Evolutionary conservation across 2,888 invertebrate genomes (phyloP).

Genomic region (Brachypalpus laphriformis): DNA sequence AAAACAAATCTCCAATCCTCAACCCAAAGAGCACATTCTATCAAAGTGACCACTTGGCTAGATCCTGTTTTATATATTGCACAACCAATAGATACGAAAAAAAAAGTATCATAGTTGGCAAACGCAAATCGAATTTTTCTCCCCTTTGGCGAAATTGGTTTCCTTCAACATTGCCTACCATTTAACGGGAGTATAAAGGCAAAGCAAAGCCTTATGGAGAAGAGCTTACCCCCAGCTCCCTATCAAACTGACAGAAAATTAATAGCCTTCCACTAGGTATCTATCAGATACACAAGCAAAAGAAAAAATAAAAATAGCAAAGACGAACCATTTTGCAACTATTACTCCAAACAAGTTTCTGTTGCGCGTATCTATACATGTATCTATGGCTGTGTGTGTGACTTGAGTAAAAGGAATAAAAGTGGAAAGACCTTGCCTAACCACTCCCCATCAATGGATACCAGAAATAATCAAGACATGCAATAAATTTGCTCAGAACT

Average conservation of each 20-base stretch:
- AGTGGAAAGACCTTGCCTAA: constrained; percentile 57
- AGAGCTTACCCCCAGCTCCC: not conserved
- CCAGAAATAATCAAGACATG: constrained; percentile 56
- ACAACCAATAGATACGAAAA: constrained; percentile 42
- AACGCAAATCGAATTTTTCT: constrained; percentile 56
- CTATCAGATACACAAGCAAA: constrained; percentile 47
- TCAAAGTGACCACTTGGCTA: constrained; percentile 48
- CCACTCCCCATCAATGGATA: constrained; percentile 55
- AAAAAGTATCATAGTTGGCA: constrained; percentile 2
- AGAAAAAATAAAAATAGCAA: constrained; percentile 9
- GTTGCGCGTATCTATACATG: too few relatives aligned
- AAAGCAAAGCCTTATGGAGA: constrained; percentile 38
- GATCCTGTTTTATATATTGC: constrained; percentile 68
- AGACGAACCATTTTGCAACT: constrained; percentile 39
- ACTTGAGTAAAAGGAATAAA: constrained; percentile 16
- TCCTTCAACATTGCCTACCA: constrained; percentile 44
- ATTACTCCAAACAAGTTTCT: constrained; percentile 51
- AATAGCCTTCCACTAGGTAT: constrained; percentile 61
- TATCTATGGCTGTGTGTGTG: constrained; percentile 5
- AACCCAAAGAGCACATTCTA: constrained; percentile 1
- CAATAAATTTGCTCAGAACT: constrained; percentile 36
- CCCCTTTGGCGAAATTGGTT: constrained; percentile 41
- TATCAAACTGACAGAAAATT: constrained; percentile 47
- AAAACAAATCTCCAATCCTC: constrained; percentile 8
- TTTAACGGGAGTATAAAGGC: constrained; percentile 60